Evolutionary conservation across 2,888 invertebrate genomes (phyloP).

Genomic region (Cephus spinipes): DNA sequence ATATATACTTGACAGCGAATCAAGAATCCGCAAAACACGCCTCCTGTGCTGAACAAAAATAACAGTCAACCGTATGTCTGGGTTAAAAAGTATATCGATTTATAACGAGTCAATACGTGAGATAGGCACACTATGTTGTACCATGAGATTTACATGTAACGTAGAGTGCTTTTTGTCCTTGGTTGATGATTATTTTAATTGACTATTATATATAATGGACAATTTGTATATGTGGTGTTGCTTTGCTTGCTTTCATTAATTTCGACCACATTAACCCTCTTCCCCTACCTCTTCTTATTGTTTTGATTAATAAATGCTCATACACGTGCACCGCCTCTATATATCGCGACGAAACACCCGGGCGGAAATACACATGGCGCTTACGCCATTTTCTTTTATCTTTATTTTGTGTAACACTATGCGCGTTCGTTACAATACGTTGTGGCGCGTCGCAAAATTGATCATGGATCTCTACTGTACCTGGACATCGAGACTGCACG

Average conservation of each 20-base stretch:
- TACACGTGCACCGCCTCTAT: conserved; percentile 53
- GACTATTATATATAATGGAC: conserved; percentile 5
- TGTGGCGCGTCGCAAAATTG: neutral
- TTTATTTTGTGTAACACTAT: neutral
- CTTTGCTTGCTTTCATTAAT: conserved; percentile 59
- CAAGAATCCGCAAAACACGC: neutral
- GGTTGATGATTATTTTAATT: conserved; percentile 9
- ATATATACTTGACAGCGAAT: neutral
- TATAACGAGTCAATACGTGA: neutral
- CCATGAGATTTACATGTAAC: conserved; percentile 18
- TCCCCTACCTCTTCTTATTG: conserved; percentile 58
- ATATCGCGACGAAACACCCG: neutral
- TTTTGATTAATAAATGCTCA: conserved; percentile 55
- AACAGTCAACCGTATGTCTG: neutral
- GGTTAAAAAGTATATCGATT: conserved; percentile 3
- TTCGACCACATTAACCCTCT: conserved; percentile 66
- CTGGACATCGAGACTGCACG: conserved; percentile 34
- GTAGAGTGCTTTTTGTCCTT: conserved; percentile 24
- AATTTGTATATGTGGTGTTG: conserved; percentile 49
- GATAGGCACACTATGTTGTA: conserved; percentile 8
- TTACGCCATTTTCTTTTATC: neutral
- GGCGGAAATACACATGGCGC: neutral
- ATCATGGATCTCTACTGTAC: neutral
- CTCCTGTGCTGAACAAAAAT: neutral
- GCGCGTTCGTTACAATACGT: neutral